Percentiles rank a stretch among this genome's conserved stretches.
These are phyloP conservation scores for Nomada ferruginata DNA, from an alignment of 2,888 invertebrate species.

Conservation along the genomic window DNA sequence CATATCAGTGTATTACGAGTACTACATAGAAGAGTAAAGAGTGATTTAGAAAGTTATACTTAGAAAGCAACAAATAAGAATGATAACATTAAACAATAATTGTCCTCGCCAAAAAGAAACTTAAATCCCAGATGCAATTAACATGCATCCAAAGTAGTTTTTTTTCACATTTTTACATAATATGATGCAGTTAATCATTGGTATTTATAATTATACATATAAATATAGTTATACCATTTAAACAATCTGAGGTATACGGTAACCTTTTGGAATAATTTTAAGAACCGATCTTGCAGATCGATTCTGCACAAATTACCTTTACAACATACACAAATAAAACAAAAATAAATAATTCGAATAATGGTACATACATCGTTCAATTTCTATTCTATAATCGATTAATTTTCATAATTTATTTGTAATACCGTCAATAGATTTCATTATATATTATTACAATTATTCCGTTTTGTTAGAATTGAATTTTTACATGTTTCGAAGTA, in stretches of 20 bases:
- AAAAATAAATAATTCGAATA: constrained; percentile 62
- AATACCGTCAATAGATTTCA: constrained; percentile 18
- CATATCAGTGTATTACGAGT: background rate
- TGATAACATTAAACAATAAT: constrained; percentile 62
- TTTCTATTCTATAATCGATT: constrained; percentile 45
- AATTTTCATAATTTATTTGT: constrained; percentile 47
- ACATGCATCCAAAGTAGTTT: constrained; percentile 37
- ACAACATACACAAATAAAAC: constrained; percentile 27
- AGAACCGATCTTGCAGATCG: constrained; percentile 22
- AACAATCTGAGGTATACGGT: constrained; percentile 73
- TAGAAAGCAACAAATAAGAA: background rate
- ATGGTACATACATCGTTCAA: constrained; percentile 46
- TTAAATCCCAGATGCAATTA: constrained; percentile 24
- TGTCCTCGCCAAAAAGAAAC: constrained; percentile 57
- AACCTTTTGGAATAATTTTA: constrained; percentile 62
- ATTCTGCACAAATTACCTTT: constrained; percentile 18
- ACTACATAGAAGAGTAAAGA: background rate
- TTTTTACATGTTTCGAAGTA: constrained; percentile 7
- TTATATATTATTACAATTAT: constrained; percentile 33
- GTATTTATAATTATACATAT: constrained; percentile 54
- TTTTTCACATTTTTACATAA: constrained; percentile 47
- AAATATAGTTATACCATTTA: constrained; percentile 60
- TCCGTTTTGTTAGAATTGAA: constrained; percentile 15
- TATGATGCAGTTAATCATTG: constrained; percentile 44
- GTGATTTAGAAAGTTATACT: background rate